A percentile compares a stretch with the other conserved stretches of the same genome.
Conservation (phyloP, 2,113 vertebrate genomes). For the Tupaia tana region DNA sequence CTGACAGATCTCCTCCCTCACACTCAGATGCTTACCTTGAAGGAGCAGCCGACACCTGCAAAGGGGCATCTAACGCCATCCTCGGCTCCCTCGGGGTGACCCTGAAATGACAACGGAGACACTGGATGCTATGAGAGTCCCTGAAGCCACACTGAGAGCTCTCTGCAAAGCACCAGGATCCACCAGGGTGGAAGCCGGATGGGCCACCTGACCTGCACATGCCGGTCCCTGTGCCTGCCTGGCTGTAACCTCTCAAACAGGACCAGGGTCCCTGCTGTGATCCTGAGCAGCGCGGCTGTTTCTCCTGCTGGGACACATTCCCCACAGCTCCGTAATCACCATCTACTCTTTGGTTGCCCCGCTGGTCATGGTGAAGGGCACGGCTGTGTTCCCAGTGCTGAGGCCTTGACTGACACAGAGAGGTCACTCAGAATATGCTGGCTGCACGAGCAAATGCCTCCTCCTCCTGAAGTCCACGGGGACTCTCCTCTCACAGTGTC, state of each 20-base stretch:
- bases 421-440: not conserved
- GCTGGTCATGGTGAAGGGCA: not conserved
- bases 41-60: constrained; percentile 88
- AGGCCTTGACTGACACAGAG: not conserved
- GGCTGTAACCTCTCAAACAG: not conserved
- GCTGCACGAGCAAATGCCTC: not conserved
- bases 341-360: not conserved
- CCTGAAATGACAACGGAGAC: constrained; percentile 76
- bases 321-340: no score
- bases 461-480: not conserved
- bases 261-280: not conserved
- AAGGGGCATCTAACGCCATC: constrained; percentile 85
- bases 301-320: not conserved
- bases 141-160: not conserved
- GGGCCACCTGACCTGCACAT: not conserved
- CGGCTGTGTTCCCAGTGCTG: not conserved
- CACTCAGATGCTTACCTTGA: constrained; percentile 84
- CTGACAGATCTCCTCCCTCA: not conserved
- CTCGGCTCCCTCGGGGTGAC: constrained; percentile 20
- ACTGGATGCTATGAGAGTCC: not conserved
- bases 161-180: not conserved
- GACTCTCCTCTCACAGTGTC: no score
- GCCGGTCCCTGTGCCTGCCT: not conserved
- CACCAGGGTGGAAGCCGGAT: not conserved
- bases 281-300: accelerated